Percentiles rank a stretch among this genome's conserved stretches.
Conservation (phyloP, 2,888 invertebrate genomes). For the Muschampia plurimacula region DNA sequence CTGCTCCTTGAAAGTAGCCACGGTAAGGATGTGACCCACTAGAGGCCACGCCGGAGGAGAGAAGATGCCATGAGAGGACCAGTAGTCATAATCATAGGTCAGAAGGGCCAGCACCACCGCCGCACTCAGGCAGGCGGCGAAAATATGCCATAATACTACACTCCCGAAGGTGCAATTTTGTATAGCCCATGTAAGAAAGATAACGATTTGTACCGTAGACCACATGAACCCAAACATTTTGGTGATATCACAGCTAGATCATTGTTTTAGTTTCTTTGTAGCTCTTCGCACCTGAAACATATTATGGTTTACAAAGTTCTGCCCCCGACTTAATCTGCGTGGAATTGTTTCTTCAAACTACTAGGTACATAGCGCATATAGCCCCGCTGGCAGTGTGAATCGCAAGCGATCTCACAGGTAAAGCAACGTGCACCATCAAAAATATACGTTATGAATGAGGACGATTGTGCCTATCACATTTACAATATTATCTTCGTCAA, state of each 20-base stretch:
- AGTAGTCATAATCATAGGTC: slow-evolving; percentile 78
- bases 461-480: too few species aligned
- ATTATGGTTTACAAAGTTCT: too few species aligned
- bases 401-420: too few species aligned
- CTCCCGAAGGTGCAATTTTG: slow-evolving; percentile 66
- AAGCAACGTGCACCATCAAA: too few species aligned
- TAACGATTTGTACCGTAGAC: slow-evolving; percentile 57
- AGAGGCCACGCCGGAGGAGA: slow-evolving; percentile 74
- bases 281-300: slow-evolving; percentile 16
- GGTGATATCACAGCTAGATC: slow-evolving; percentile 34
- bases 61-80: slow-evolving; percentile 69
- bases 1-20: slow-evolving; percentile 75
- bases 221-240: slow-evolving; percentile 78
- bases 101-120: slow-evolving; percentile 59
- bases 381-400: too few species aligned
- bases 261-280: slow-evolving; percentile 1
- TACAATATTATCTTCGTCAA: too few species aligned
- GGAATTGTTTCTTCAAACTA: too few species aligned
- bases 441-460: too few species aligned
- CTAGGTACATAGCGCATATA: too few species aligned
- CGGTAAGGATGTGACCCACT: slow-evolving; percentile 73
- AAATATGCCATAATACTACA: slow-evolving; percentile 58
- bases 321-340: too few species aligned
- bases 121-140: slow-evolving; percentile 52
- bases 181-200: slow-evolving; percentile 61